Evolutionary conservation across 2,888 invertebrate species (phyloP).

Genomic region (Urechis unicinctus): DNA sequence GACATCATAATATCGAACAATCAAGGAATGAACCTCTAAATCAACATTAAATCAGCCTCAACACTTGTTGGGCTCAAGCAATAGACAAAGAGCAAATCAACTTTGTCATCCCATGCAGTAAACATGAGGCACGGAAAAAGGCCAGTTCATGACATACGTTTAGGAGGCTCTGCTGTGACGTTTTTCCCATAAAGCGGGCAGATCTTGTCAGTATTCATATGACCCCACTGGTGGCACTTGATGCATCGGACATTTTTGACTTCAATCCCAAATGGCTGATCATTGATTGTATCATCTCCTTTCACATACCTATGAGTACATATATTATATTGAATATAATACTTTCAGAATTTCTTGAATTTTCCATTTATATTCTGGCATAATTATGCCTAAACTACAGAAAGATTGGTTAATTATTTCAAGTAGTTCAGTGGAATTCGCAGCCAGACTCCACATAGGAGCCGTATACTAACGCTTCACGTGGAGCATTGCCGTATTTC

Average conservation of each 20-base stretch:
- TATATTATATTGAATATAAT: background rate
- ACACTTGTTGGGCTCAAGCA: too few species aligned
- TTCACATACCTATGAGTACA: constrained; percentile 79
- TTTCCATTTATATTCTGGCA: background rate
- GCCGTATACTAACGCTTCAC: constrained; percentile 84
- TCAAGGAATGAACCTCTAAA: too few species aligned
- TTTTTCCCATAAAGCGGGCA: constrained; percentile 72
- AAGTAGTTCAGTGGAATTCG: too few species aligned
- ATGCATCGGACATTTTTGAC: constrained; percentile 83
- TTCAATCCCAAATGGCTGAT: constrained; percentile 93
- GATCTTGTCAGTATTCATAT: constrained; percentile 87
- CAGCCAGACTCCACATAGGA: too few species aligned
- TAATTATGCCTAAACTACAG: too few species aligned
- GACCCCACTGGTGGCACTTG: constrained; percentile 99
- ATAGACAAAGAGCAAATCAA: too few species aligned
- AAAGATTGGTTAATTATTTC: too few species aligned
- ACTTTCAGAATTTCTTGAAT: background rate
- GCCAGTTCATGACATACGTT: constrained; percentile 35
- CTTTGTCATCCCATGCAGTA: too few species aligned
- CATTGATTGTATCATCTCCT: constrained; percentile 92
- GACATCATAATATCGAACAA: too few species aligned
- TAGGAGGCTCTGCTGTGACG: constrained; percentile 45
- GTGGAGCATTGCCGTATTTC: constrained; percentile 96
- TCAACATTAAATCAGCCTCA: too few species aligned
- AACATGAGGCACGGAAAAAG: too few species aligned